Evolutionary conservation across 1,140 invertebrate genomes (phyloP).

Genomic region (Aphidius gifuensis): DNA sequence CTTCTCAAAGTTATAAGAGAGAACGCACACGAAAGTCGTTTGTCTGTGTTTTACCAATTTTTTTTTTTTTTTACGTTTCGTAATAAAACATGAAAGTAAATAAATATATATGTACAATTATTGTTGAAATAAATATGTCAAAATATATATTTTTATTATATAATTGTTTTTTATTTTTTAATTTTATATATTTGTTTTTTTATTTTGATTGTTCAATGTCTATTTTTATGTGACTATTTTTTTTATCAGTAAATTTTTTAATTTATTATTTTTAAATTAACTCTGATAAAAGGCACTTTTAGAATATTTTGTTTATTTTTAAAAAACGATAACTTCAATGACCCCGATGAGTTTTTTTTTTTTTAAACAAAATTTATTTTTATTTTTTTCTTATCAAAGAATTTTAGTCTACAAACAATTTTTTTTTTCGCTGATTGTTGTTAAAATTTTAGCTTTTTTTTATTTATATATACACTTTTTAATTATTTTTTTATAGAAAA

Average conservation of each 20-base stretch:
- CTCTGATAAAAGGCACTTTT: too few relatives aligned
- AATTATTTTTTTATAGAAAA: too few relatives aligned
- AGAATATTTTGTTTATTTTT: too few relatives aligned
- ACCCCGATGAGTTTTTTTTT: background rate
- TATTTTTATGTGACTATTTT: too few relatives aligned
- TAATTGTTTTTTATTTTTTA: background rate
- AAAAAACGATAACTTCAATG: too few relatives aligned
- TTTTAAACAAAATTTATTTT: background rate
- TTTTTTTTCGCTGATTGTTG: background rate
- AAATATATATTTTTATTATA: background rate
- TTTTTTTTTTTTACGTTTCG: slow-evolving; percentile 10
- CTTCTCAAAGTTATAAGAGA: slow-evolving; percentile 8
- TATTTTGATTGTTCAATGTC: background rate
- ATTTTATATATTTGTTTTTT: background rate
- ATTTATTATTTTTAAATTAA: too few relatives aligned
- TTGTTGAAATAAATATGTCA: too few relatives aligned
- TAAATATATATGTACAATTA: background rate
- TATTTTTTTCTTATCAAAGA: too few relatives aligned
- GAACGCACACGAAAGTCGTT: slow-evolving; percentile 10
- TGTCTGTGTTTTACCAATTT: background rate
- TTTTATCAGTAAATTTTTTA: too few relatives aligned
- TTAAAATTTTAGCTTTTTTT: too few relatives aligned
- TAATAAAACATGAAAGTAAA: slow-evolving; percentile 8
- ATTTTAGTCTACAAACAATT: too few relatives aligned
- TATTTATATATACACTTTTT: too few relatives aligned